Evolutionary conservation across 2,797 vertebrate species (phyloP), one percentile per base, ranked within the genome.

Genomic region (Mionectes olivaceus): DNA sequence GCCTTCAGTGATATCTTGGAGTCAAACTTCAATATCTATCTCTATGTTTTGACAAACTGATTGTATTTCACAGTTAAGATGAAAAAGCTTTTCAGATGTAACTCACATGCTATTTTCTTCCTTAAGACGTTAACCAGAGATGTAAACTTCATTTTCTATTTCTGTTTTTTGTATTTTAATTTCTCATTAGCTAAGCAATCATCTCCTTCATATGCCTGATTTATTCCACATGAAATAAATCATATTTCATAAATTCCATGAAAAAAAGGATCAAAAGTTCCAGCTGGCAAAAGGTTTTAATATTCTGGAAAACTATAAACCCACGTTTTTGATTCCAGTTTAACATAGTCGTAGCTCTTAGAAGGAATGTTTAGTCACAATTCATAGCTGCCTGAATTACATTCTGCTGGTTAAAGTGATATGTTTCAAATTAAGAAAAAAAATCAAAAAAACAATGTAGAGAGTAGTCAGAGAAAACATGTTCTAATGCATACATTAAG

Each of bases 41-140:
- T 87, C 11, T 64, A 9, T 49, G 8, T 56, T 73, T 84, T 93
- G n/a, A 68, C 30, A 89, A 83, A 37, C 3, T n/a, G 43, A 46
- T 78, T 78, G 19, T 19, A 69, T 90, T 91, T 84, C 65, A 80
- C 11, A 64, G 5, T 37, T 41, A 68, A 91, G 25, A 61, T 35
- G 10, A 79, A 77, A 83, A 80, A 37, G 3, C 11, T 83, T 93
- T 90, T 68, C 50, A 47, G 33, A 12, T 33, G 30, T 11, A 3
- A 74, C 50, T 81, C 64, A 7, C 9, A 64, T 80, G 9, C 0
- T 63, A 28, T 75, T 82, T 89, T 63, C 22, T 52, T 86, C 39
- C 41, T 41, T 55, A 65, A 41, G 7, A 93, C 89, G 46, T 90
- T 61, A 85, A 3, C 9, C 28, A 83, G 28, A 80, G 8, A 19